These are phyloP conservation scores for Morinoia aosen DNA, from an alignment of 2,888 invertebrate genomes.

Conservation along the genomic window DNA sequence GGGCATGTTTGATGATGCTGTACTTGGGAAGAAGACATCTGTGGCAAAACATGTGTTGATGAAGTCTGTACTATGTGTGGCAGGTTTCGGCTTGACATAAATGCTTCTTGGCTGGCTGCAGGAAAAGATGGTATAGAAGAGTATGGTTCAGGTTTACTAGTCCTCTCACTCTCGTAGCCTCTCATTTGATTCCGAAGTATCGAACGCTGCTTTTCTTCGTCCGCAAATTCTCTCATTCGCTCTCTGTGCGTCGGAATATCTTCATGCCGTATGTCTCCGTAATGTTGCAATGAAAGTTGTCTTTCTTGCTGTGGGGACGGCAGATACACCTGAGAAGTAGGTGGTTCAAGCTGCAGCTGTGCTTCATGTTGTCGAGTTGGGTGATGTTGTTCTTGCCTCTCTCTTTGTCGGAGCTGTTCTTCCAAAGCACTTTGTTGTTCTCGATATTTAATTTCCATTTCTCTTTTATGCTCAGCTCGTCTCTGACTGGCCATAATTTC, in stretches of 20 bases:
- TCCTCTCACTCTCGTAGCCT: not conserved
- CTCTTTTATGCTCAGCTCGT: constrained; percentile 21
- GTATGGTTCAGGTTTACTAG: constrained; percentile 21
- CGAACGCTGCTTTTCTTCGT: constrained; percentile 25
- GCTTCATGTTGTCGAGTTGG: not conserved
- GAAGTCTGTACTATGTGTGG: constrained; percentile 38
- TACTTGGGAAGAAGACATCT: constrained; percentile 27
- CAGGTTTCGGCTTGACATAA: not conserved
- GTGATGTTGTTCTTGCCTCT: constrained; percentile 27
- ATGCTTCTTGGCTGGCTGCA: not conserved
- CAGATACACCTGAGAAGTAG: not conserved
- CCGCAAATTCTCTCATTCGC: not conserved
- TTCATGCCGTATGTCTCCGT: constrained; percentile 15
- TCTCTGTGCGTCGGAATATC: not conserved
- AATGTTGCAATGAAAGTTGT: constrained; percentile 39
- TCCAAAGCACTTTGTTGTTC: not conserved
- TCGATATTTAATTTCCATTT: not conserved
- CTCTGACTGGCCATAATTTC: not conserved
- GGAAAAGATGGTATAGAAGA: constrained; percentile 16
- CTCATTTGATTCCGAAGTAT: not conserved
- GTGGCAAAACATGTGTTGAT: constrained; percentile 29
- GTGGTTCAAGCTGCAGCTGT: not conserved
- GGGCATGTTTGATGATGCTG: constrained; percentile 49
- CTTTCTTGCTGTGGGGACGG: not conserved
- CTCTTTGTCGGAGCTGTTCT: constrained; percentile 10